Conservation (phyloP, 1,140 invertebrate genomes). For the Brachionus rubens region DNA sequence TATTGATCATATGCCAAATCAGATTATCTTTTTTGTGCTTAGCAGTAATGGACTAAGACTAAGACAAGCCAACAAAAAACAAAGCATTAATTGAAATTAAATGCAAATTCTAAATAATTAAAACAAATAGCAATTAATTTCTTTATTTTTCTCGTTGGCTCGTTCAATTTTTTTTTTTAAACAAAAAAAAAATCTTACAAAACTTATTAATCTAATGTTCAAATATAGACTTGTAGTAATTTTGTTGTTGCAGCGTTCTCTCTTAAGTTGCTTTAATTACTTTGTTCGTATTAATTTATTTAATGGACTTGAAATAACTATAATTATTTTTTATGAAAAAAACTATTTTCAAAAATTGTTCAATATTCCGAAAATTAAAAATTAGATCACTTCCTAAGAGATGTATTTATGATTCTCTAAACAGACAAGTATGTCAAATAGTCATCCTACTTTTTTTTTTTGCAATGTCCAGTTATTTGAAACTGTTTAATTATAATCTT, state of each 20-base stretch:
- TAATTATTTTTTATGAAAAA: constrained; percentile 33
- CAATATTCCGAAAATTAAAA: background rate
- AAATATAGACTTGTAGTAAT: constrained; percentile 16
- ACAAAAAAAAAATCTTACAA: constrained; percentile 35
- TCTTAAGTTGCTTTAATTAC: constrained; percentile 18
- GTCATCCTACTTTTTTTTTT: too few relatives aligned
- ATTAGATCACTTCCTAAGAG: constrained; percentile 34
- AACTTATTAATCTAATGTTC: constrained; percentile 40
- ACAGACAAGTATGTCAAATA: too few relatives aligned
- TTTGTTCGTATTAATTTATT: constrained; percentile 31
- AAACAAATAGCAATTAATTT: constrained; percentile 40
- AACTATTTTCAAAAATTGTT: background rate
- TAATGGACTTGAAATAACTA: constrained; percentile 39
- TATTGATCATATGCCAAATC: constrained; percentile 37
- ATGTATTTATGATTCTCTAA: background rate
- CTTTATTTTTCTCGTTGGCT: background rate
- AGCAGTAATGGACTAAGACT: constrained; percentile 2
- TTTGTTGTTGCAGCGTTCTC: background rate
- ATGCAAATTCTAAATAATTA: constrained; percentile 44
- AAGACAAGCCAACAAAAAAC: background rate
- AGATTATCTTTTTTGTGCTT: constrained; percentile 6
- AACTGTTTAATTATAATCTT: too few relatives aligned
- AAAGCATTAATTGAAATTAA: constrained; percentile 5
- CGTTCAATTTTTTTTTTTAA: background rate
- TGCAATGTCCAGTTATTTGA: too few relatives aligned